Base-by-base conservation (phyloP, 2,888 invertebrate genomes). In the Drosophila macrospina region DNA sequence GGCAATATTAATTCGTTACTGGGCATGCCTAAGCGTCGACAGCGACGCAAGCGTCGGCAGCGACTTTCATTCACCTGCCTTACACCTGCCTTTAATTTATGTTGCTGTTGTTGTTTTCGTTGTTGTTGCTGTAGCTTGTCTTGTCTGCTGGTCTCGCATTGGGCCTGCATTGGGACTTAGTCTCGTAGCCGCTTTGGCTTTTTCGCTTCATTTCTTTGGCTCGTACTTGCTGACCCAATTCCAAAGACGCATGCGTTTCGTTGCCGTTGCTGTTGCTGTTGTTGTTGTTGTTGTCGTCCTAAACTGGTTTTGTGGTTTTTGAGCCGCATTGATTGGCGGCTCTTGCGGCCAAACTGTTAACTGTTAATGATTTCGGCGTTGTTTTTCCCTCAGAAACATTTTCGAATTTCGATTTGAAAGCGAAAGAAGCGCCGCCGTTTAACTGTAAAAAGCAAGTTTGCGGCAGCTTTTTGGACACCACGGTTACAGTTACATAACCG, bases 181-280 rank as follows among this genome's bases (percentile, higher is more conserved):
- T 62, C 65, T 77, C 68, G 65, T 56, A 64, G 69, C 37, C 36
- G 67, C 69, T 80, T 70, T 74, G 74, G 69, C 54, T 69, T 71
- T 69, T 80, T 76, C 51, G 71, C 67, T 69, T 74, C 66, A 64
- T 75, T 72, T 74, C 74, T 71, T 79, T 64, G 65, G 51, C 69
- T 81, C 67, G 73, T 79, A 84, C 86, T 83, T 88, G 88, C 76
- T 88, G 86, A 86, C 86, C 86, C 74, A 86, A 86, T 86, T 86
- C 78, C 75, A 74, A 69, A 82, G 84, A 76, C 78, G 71, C 84
- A 86, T 88, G 80, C 72, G 80, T 82, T 32, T 39, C 50, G 55
- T 47, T 68, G 67, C 73, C 66, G 63, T 56, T 32, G 45, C 50
- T 47, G 47, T 42, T 69, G 78, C 80, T 26, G 47, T 81, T 65